Evolutionary conservation across 2,113 vertebrate genomes (phyloP), one percentile per base, ranked within the genome.

Genomic region (mouse (Mus musculus)): DNA sequence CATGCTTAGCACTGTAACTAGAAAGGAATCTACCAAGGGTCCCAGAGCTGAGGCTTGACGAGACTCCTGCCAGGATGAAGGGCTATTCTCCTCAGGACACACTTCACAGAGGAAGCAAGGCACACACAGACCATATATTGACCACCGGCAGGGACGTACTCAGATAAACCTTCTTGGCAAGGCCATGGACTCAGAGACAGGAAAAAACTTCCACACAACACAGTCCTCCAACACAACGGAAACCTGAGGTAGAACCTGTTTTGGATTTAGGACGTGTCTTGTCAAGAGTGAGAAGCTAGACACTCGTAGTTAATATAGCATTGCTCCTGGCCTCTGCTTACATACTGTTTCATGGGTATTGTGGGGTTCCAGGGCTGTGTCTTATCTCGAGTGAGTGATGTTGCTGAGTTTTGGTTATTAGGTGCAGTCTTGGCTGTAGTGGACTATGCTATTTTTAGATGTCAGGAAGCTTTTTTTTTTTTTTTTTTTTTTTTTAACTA

Each of bases 241-340:
- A 76, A 91, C 2, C 39, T 63, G 73, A 91, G 46, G 30, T 52
- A 72, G 91, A 92, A 67, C 7, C 72, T 95, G 80, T 93, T 96
- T 96, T 88, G 84, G 52, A 88, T 75, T 46, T 91, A 72, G 75
- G 69, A 72, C 94, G 69, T 8, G 84, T 67, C 63, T 67, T 67
- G 26, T 67, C 26, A 30, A 67, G 63, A 30, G 63, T 3, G 3
- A 12, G 63, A 67, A 11, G 26, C 0, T 67, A 28, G 26, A 67
- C 7, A 11, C 10, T 67, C 3, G 10, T 28, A 30, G 63, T 28
- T 65, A 28, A 24, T 30, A 26, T 67, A 26, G 26, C 63, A 65
- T 11, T 28, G 8, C 26, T 30, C 63, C 30, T 12, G 63, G 10
- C 4, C 63, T 67, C 63, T 67, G 63, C 26, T 30, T 30, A 11